Evolutionary conservation across 64 coral and sea anemone species (phyloP).

Genomic region (Montipora capricornis): DNA sequence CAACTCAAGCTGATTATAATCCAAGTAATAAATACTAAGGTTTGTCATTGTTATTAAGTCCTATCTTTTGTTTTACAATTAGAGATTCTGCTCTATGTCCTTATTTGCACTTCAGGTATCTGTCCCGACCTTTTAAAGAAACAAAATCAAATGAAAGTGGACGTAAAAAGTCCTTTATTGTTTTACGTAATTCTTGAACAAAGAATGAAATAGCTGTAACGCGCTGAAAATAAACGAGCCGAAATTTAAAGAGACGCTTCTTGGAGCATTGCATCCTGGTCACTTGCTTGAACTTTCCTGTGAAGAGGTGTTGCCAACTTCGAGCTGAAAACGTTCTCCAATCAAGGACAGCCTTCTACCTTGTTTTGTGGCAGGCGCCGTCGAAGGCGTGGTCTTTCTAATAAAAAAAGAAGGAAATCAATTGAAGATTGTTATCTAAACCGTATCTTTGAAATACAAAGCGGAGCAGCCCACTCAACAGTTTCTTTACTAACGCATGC

Average conservation of each 20-base stretch:
- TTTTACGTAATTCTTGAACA: neutral
- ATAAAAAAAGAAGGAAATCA: neutral
- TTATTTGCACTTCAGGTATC: too few species aligned
- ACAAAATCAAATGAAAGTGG: neutral
- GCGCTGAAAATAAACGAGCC: neutral
- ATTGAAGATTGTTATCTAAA: neutral
- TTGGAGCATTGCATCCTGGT: neutral
- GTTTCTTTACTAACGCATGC: too few species aligned
- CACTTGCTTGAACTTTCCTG: neutral
- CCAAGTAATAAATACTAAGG: too few species aligned
- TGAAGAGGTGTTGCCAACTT: neutral
- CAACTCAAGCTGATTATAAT: too few species aligned
- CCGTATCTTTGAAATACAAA: too few species aligned
- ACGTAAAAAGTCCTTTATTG: neutral
- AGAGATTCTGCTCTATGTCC: too few species aligned
- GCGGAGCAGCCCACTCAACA: too few species aligned
- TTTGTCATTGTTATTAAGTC: too few species aligned
- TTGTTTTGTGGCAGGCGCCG: neutral
- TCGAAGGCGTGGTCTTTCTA: neutral
- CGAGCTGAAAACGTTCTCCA: conserved; percentile 37
- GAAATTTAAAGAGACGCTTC: neutral
- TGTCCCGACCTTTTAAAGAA: too few species aligned
- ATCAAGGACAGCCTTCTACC: conserved; percentile 54
- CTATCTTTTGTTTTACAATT: too few species aligned
- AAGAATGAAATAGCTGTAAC: neutral